phyloP scores from a whole-genome alignment of 2,888 invertebrate genomes.

The Acronicta aceris region DNA sequence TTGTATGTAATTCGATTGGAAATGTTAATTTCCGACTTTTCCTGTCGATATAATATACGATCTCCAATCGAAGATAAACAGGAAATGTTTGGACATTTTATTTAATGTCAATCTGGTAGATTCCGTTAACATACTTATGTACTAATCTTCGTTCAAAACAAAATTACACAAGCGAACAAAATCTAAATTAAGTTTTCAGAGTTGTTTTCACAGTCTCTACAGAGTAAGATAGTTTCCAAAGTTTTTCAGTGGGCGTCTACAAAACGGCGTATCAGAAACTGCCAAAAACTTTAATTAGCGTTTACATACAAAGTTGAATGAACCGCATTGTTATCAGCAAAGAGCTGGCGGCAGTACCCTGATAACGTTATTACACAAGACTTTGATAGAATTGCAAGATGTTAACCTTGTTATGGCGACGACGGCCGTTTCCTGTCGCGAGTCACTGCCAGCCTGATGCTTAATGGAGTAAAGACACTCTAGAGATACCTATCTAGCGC shows the following conservation, averaged over 20 bases:
- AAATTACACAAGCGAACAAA: slow-evolving; percentile 15
- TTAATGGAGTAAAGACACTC: slow-evolving; percentile 71
- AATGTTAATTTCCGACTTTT: too few species aligned
- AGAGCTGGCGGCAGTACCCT: slow-evolving; percentile 58
- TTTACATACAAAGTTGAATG: slow-evolving; percentile 58
- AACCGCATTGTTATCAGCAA: slow-evolving; percentile 51
- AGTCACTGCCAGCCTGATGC: slow-evolving; percentile 63
- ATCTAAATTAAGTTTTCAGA: slow-evolving; percentile 29
- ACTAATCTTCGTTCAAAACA: not conserved
- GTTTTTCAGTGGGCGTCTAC: slow-evolving; percentile 28
- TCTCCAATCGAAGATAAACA: too few species aligned
- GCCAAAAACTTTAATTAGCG: slow-evolving; percentile 58
- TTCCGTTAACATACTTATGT: too few species aligned
- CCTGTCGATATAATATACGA: too few species aligned
- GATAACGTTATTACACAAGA: slow-evolving; percentile 74
- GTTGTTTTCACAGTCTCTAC: slow-evolving; percentile 29
- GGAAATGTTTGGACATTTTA: too few species aligned
- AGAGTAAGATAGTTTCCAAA: slow-evolving; percentile 30
- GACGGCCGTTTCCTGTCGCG: slow-evolving; percentile 71
- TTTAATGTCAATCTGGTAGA: too few species aligned
- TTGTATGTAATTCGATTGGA: too few species aligned
- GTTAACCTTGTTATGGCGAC: slow-evolving; percentile 78
- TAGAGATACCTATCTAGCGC: slow-evolving; percentile 40
- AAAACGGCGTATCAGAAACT: slow-evolving; percentile 28
- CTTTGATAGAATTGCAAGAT: slow-evolving; percentile 79